Evolutionary conservation across 2,888 invertebrate genomes (phyloP).

Genomic region (Drosophila paucipuncta): DNA sequence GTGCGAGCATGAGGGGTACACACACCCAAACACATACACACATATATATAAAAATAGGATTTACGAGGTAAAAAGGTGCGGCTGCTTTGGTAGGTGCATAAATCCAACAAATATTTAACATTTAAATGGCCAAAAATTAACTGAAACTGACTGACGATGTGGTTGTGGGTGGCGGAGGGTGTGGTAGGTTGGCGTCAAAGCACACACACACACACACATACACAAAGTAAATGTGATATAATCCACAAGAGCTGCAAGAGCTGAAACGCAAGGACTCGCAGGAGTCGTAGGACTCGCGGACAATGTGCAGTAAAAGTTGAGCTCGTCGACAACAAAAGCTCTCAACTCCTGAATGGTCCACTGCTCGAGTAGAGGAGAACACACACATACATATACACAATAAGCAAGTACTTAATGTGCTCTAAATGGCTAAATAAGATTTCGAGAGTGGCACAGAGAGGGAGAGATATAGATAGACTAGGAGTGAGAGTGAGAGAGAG

Average conservation of each 20-base stretch:
- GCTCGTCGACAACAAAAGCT: conserved; percentile 51
- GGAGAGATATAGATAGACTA: background rate
- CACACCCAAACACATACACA: conserved; percentile 4
- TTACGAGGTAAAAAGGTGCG: conserved; percentile 41
- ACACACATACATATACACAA: conserved; percentile 10
- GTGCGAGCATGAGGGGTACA: background rate
- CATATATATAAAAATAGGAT: conserved; percentile 27
- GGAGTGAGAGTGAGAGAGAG: background rate
- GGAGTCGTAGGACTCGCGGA: conserved; percentile 16
- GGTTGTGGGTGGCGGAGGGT: background rate
- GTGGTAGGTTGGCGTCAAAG: background rate
- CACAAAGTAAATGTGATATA: conserved; percentile 59
- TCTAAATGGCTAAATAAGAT: conserved; percentile 65
- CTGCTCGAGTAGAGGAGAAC: conserved; percentile 21
- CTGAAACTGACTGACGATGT: conserved; percentile 48
- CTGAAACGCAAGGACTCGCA: conserved; percentile 44
- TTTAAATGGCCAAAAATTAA: conserved; percentile 78
- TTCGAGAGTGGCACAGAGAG: background rate
- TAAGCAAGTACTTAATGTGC: conserved; percentile 65
- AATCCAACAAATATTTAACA: conserved; percentile 75
- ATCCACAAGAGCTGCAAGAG: conserved; percentile 65
- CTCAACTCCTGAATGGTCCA: conserved; percentile 52
- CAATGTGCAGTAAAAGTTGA: conserved; percentile 68
- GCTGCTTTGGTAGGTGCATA: conserved; percentile 36
- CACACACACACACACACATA: background rate